Conservation (phyloP, 2,888 invertebrate genomes). For the Macaria liturata region DNA sequence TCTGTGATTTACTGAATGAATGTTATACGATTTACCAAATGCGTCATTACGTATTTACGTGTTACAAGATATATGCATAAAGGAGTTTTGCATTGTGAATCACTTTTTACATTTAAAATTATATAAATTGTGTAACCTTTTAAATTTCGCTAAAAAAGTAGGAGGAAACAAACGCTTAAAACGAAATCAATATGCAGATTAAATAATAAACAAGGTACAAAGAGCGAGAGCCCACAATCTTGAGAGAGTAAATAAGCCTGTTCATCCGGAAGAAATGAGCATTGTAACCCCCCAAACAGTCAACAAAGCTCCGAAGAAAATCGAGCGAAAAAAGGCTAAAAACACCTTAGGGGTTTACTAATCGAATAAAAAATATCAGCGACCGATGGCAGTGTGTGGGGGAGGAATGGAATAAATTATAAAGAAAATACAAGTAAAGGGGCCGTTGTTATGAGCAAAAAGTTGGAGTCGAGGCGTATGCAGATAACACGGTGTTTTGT, state of each 20-base stretch:
- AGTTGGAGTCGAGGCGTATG: conserved; percentile 66
- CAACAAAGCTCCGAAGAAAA: conserved; percentile 84
- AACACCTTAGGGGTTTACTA: conserved; percentile 85
- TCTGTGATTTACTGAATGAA: conserved; percentile 31
- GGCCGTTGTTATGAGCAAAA: conserved; percentile 75
- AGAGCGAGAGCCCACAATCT: conserved; percentile 41
- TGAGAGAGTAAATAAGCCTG: conserved; percentile 74
- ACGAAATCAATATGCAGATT: conserved; percentile 24
- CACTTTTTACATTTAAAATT: no score
- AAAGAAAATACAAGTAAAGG: conserved; percentile 81
- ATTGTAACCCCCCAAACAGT: conserved; percentile 79
- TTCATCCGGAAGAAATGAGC: conserved; percentile 81
- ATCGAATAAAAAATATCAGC: conserved; percentile 85
- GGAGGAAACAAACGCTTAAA: conserved; percentile 5
- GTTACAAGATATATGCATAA: not conserved
- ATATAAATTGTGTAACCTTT: no score
- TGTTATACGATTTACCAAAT: conserved; percentile 12
- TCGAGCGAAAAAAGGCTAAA: conserved; percentile 84
- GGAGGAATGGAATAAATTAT: conserved; percentile 82
- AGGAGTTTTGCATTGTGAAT: no score
- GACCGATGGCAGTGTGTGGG: conserved; percentile 82
- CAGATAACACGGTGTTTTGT: conserved; percentile 60
- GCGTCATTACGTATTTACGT: conserved; percentile 4
- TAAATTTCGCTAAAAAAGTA: conserved; percentile 2
- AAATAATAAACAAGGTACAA: conserved; percentile 31